phyloP scores from a whole-genome alignment of 2,113 vertebrate species.

The Numida meleagris region DNA sequence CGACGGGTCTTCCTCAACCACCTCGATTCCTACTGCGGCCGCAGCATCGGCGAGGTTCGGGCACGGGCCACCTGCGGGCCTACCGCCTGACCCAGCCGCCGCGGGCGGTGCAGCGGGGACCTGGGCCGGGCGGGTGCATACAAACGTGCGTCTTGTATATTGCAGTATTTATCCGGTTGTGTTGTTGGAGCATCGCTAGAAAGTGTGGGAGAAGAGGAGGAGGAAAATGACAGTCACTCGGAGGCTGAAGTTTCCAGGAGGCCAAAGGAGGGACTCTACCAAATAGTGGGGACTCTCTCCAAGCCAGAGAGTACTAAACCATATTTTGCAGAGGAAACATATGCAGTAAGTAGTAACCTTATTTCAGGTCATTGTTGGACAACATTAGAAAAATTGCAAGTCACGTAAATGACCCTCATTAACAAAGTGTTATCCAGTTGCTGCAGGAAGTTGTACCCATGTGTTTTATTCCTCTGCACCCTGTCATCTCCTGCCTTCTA shows the following conservation, averaged over 20 bases:
- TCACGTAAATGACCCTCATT: background rate
- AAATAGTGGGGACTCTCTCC: conserved; percentile 86
- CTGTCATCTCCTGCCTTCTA: background rate
- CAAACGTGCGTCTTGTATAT: background rate
- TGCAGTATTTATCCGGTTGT: conserved; percentile 83
- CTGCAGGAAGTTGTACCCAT: background rate
- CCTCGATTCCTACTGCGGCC: conserved; percentile 81
- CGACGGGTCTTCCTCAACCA: conserved; percentile 85
- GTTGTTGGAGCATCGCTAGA: conserved; percentile 72
- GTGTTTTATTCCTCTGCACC: background rate
- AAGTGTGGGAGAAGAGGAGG: conserved; percentile 45
- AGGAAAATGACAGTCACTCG: conserved; percentile 26
- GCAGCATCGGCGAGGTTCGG: conserved; percentile 81
- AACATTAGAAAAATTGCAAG: background rate
- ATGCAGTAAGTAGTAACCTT: conserved; percentile 76
- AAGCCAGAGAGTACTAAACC: background rate
- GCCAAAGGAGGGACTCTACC: conserved; percentile 68
- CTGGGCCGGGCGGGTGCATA: background rate
- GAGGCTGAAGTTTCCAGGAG: background rate
- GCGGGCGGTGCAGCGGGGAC: background rate
- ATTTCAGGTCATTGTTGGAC: background rate
- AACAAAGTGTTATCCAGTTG: background rate
- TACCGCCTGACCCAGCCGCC: background rate
- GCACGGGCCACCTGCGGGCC: no score
- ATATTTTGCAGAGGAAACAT: conserved; percentile 75